These are phyloP conservation scores for Pachycephus smyrnensis DNA, from an alignment of 2,888 invertebrate genomes.

Conservation along the genomic window DNA sequence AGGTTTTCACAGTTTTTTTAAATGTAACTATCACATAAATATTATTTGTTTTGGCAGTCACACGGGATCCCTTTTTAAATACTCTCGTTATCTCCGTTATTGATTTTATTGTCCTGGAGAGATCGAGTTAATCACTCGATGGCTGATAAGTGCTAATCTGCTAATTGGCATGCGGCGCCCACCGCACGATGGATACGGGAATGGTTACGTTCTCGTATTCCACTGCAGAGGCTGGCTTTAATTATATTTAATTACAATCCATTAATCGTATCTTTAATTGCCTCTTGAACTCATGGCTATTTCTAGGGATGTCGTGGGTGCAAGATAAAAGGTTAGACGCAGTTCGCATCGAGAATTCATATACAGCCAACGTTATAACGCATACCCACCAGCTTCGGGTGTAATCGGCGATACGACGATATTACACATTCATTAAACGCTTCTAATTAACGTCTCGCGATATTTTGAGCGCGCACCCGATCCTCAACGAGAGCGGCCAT, in stretches of 20 bases:
- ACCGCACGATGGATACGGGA: conserved; percentile 13
- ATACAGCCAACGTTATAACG: background rate
- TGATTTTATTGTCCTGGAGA: conserved; percentile 39
- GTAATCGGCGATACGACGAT: background rate
- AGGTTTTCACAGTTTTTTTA: background rate
- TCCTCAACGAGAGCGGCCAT: background rate
- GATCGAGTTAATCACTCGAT: conserved; percentile 23
- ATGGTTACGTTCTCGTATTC: conserved; percentile 10
- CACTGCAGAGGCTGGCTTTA: conserved; percentile 33
- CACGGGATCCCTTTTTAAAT: background rate
- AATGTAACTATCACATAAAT: background rate
- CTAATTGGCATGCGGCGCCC: conserved; percentile 49
- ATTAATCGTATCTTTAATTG: conserved; percentile 53
- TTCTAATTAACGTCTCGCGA: background rate
- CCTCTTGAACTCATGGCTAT: conserved; percentile 13
- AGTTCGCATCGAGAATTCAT: background rate
- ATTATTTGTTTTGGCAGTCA: background rate
- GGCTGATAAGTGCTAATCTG: conserved; percentile 41
- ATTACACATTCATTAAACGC: background rate
- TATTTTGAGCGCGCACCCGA: background rate
- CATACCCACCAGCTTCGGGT: background rate
- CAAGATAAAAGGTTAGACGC: background rate
- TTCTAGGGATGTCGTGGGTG: background rate
- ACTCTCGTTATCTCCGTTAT: conserved; percentile 18
- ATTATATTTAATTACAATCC: conserved; percentile 54